Conservation (phyloP, 2,113 vertebrate genomes). For the Nesospiza acunhae region DNA sequence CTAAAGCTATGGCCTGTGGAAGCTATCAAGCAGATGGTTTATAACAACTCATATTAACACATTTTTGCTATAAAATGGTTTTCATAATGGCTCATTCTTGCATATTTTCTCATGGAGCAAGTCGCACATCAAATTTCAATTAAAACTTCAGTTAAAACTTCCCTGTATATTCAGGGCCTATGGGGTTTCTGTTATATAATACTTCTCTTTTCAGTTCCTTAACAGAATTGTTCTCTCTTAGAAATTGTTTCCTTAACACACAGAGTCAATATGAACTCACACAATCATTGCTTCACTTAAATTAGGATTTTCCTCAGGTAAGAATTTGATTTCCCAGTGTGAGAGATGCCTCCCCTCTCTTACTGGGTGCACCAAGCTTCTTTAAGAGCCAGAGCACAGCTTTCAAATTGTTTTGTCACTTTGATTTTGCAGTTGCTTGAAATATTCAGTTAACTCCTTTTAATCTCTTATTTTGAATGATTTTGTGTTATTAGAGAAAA, state of each 20-base stretch:
- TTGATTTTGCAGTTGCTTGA: not conserved
- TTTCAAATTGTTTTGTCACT: not conserved
- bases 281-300: not conserved
- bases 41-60: not conserved
- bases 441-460: not conserved
- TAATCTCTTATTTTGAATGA: constrained; percentile 5
- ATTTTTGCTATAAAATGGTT: not conserved
- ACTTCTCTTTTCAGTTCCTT: not conserved
- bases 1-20: not conserved
- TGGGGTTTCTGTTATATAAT: not conserved
- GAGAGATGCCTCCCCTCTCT: not conserved
- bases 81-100: not conserved
- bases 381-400: not conserved
- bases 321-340: not conserved
- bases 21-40: not conserved
- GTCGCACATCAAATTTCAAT: not conserved
- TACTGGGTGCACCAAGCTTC: not conserved
- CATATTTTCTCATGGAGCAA: not conserved
- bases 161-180: not conserved
- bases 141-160: not conserved
- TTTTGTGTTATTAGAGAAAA: constrained; percentile 23
- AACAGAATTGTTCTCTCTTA: not conserved
- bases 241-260: not conserved
- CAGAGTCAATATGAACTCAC: not conserved
- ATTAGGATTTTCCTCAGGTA: not conserved